phyloP scores from a whole-genome alignment of 2,888 invertebrate species.

The Shargacucullia verbasci region DNA sequence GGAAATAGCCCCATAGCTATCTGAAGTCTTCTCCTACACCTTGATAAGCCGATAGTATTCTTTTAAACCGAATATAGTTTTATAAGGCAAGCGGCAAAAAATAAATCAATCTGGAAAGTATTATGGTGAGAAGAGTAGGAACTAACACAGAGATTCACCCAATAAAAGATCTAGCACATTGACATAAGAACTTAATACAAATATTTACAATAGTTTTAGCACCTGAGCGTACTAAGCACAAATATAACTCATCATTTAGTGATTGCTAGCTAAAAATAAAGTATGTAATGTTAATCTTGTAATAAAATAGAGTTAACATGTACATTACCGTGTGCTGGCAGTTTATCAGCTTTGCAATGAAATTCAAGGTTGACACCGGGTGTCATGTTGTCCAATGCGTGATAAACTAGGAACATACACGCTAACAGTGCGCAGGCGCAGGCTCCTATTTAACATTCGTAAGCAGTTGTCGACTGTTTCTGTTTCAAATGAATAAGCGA shows the following conservation, averaged over 20 bases:
- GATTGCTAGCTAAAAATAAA: constrained; percentile 43
- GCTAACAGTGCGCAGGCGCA: constrained; percentile 26
- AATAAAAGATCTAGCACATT: constrained; percentile 15
- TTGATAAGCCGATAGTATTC: too few relatives aligned
- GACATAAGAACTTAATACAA: constrained; percentile 8
- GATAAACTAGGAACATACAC: constrained; percentile 66
- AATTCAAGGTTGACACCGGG: constrained; percentile 73
- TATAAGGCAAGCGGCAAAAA: background rate
- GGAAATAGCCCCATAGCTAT: too few relatives aligned
- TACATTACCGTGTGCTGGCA: constrained; percentile 58
- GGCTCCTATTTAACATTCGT: constrained; percentile 41
- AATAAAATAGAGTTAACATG: constrained; percentile 77
- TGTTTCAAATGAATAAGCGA: constrained; percentile 24
- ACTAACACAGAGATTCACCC: constrained; percentile 12
- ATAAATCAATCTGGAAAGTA: background rate
- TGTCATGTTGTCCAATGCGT: constrained; percentile 67
- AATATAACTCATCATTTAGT: constrained; percentile 35
- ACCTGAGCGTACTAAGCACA: constrained; percentile 29
- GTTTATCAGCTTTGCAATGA: constrained; percentile 72
- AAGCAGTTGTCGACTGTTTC: constrained; percentile 33
- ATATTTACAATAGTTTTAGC: constrained; percentile 37
- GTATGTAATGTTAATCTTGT: constrained; percentile 56
- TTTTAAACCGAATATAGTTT: background rate
- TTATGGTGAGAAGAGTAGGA: background rate
- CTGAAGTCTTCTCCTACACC: too few relatives aligned